phyloP scores from a whole-genome alignment of 2,888 invertebrate genomes.

The Ophioninae sp. region DNA sequence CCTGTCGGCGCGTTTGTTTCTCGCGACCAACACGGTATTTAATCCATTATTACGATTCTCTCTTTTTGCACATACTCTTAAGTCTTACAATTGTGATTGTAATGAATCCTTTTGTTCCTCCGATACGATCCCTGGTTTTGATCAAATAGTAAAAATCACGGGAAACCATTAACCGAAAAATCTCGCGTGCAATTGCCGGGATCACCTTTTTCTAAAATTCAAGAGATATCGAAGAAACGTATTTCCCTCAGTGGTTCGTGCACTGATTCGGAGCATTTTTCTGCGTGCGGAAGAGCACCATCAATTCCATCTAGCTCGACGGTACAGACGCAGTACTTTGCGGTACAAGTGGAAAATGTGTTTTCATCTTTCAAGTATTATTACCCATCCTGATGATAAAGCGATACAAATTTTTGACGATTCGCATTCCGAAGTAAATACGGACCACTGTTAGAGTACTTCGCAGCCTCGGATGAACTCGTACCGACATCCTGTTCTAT shows the following conservation, averaged over 20 bases:
- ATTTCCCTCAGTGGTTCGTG: not conserved
- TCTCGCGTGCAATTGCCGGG: not conserved
- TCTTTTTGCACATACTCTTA: slow-evolving; percentile 11
- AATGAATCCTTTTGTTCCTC: not conserved
- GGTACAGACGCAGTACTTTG: not conserved
- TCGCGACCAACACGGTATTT: slow-evolving; percentile 3
- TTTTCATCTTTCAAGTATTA: not conserved
- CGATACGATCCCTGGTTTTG: not conserved
- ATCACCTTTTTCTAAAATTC: not conserved
- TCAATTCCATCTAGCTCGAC: not conserved
- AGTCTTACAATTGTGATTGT: not conserved
- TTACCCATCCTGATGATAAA: not conserved
- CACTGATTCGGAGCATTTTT: not conserved
- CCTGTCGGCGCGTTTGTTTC: not conserved
- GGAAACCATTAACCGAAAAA: not conserved
- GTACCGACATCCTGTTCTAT: not conserved
- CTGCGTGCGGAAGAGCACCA: not conserved
- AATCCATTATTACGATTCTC: slow-evolving; percentile 11
- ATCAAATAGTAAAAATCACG: not conserved
- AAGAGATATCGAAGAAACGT: not conserved
- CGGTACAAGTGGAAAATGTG: not conserved
- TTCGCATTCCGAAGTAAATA: not conserved
- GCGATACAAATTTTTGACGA: not conserved
- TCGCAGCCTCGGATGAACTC: not conserved
- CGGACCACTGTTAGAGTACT: not conserved